phyloP scores from a whole-genome alignment of 2,797 vertebrate species.

The Acestrorhynchus altus region DNA sequence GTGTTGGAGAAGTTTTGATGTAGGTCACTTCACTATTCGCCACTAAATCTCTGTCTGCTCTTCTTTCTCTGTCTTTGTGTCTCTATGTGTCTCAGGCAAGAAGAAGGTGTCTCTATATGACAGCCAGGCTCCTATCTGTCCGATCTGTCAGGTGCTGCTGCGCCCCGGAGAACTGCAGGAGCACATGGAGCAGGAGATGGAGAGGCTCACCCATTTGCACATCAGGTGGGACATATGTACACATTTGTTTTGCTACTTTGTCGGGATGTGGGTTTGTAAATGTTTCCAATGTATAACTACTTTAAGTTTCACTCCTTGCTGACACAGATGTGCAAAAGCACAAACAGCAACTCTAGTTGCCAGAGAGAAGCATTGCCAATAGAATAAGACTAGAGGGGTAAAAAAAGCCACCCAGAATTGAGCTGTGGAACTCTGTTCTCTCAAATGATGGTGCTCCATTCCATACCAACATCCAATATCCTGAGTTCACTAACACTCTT shows the following conservation, averaged over 20 bases:
- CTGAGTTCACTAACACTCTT: too few relatives aligned
- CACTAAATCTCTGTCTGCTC: constrained; percentile 41
- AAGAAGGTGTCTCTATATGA: constrained; percentile 96
- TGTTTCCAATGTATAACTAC: not conserved
- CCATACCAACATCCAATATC: too few relatives aligned
- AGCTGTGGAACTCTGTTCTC: too few relatives aligned
- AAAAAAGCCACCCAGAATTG: too few relatives aligned
- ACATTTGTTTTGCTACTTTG: constrained; percentile 12
- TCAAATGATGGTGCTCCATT: too few relatives aligned
- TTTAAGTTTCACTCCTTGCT: too few relatives aligned
- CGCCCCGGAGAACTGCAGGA: constrained; percentile 95
- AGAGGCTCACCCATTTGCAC: constrained; percentile 90
- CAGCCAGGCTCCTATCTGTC: constrained; percentile 96
- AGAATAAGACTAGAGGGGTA: too few relatives aligned
- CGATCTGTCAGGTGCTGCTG: constrained; percentile 96
- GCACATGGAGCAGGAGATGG: constrained; percentile 98
- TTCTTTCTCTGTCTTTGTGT: constrained; percentile 53
- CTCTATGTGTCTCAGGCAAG: constrained; percentile 84
- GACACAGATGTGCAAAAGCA: too few relatives aligned
- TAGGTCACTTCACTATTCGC: constrained; percentile 42
- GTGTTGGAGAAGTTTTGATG: constrained; percentile 45
- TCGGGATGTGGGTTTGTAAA: not conserved
- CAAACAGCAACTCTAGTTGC: too few relatives aligned
- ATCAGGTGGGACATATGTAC: constrained; percentile 80
- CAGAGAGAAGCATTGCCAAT: too few relatives aligned